A percentile compares a stretch with the other conserved stretches of the same genome.
These are phyloP conservation scores for Pantherophis alleghaniensis DNA, from an alignment of 2,797 vertebrate species.

Conservation along the genomic window DNA sequence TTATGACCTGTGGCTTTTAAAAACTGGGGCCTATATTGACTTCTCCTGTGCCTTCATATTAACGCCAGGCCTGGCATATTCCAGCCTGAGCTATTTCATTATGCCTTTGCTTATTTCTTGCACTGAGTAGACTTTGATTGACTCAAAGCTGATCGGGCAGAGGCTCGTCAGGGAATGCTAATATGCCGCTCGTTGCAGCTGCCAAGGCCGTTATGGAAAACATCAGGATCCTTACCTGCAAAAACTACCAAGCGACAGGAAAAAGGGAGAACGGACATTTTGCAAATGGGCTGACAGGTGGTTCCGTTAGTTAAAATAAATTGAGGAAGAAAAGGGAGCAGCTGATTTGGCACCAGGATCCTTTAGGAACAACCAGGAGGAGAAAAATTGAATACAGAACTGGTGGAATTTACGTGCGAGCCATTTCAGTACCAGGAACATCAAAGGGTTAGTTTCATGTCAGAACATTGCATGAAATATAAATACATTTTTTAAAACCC, in stretches of 20 bases:
- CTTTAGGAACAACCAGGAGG: not conserved
- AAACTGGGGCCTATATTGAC: not conserved
- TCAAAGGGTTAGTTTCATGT: not conserved
- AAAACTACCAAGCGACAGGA: slow-evolving; percentile 42
- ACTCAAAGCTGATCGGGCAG: slow-evolving; percentile 45
- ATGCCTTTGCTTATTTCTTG: slow-evolving; percentile 50
- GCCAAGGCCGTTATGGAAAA: slow-evolving; percentile 52
- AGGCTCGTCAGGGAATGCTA: slow-evolving; percentile 62
- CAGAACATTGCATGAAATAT: not conserved
- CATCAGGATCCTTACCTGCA: slow-evolving; percentile 60
- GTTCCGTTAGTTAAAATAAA: slow-evolving; percentile 46
- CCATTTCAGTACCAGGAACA: not conserved
- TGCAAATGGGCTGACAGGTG: slow-evolving; percentile 43
- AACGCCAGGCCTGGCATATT: not conserved
- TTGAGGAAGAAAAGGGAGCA: slow-evolving; percentile 30
- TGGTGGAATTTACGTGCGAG: not conserved
- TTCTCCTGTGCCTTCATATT: not conserved
- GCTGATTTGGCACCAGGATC: not conserved
- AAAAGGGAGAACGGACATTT: slow-evolving; percentile 32
- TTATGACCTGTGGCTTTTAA: not conserved
- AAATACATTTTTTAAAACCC: not conserved
- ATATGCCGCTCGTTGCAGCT: slow-evolving; percentile 63
- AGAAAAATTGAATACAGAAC: not conserved
- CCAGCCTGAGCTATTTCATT: slow-evolving; percentile 1
- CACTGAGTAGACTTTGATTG: slow-evolving; percentile 54